Evolutionary conservation across 2,113 vertebrate genomes (phyloP), one percentile per base, ranked within the genome.

Genomic region (Anser brachyrhynchus): DNA sequence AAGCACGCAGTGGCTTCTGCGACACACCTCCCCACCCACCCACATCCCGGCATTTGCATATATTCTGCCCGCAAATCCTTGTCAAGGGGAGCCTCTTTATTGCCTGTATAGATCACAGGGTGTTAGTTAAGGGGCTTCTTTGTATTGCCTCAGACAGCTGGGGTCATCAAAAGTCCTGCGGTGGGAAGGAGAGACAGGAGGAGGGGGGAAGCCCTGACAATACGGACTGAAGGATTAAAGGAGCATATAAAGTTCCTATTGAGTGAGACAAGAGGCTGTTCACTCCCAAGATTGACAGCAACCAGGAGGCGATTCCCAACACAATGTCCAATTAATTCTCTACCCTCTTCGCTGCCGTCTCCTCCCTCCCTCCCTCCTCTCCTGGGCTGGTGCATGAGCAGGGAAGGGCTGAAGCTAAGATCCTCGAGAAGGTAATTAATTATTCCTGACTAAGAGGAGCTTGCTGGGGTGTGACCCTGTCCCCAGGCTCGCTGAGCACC

Each of bases 321-420:
- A 97, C 97, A 97, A 97, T 96, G 95, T 96, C 96, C 96, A 96
- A 97, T 97, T 97, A 97, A 97, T 97, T 96, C 95, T 95, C 95
- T 95, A 96, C 94, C 95, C 91, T 96, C 95, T 95, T 96, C 83
- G 71, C 92, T 93, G 89, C 86, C 51, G 37, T 95, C 93, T 97
- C 83, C 93, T 93, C 81, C 91, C 93, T 97, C 92, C 95, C 95
- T 97, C 92, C 95, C 95, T 97, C 88, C 65, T 96, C 92, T 94
- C 69, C 69, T 94, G 55, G 87, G 71, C 92, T 92, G 92, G 95
- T 44, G 89, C 94, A 94, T 95, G 96, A 97, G 96, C 96, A 97
- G 95, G 86, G 94, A 96, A 94, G 93, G 93, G 83, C 90, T 95
- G 95, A 93, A 93, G 92, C 91, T 92, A 87, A 94, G 96, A 96